Evolutionary conservation across 2,113 vertebrate species (phyloP), one percentile per base, ranked within the genome.

Genomic region (Jaculus jaculus): DNA sequence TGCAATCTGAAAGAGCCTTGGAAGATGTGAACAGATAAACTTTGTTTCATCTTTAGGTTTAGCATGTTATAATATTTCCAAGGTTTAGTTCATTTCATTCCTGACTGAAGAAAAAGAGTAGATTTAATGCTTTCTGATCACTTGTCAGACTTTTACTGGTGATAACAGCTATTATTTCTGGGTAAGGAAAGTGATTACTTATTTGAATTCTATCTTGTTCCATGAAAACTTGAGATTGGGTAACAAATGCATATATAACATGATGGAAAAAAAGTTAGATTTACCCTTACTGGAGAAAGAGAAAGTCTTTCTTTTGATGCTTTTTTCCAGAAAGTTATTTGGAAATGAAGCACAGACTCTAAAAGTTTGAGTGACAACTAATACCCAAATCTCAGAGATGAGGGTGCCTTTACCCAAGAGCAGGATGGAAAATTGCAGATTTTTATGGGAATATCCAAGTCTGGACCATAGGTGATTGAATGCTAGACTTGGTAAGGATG

Each of bases 1-100:
- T 92, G 60, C 37, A 84, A 51, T 89, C 84, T 87, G 81, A 87
- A 75, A 87, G 66, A n/a, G 34, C 91, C 28, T 94, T 82, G 11
- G 28, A 81, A 87, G 84, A 81, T 78, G 30, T 74, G 80, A 94
- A 93, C 51, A 91, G 78, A 26, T 85, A 26, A 78, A 34, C 28
- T 83, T 81, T 87, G n/a, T 63, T 24, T 81, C 51, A 54, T 63
- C 32, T 89, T 89, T 89, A 34, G 42, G 65, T 92, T 87, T 87
- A 89, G 28, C 81, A 65, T 78, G 20, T 30, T 63, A 2, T 7
- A 7, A 47, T 82, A 28, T 78, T 95, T 66, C 32, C 72, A 37
- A 79, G 71, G 37, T 71, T 92, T 78, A 84, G 39, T 91, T 91
- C 42, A 86, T 71, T 85, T 13, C 32, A 61, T 66, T 66, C 54